These are phyloP conservation scores for Hippopotamus amphibius DNA, from an alignment of 2,113 vertebrate genomes.

Conservation along the genomic window DNA sequence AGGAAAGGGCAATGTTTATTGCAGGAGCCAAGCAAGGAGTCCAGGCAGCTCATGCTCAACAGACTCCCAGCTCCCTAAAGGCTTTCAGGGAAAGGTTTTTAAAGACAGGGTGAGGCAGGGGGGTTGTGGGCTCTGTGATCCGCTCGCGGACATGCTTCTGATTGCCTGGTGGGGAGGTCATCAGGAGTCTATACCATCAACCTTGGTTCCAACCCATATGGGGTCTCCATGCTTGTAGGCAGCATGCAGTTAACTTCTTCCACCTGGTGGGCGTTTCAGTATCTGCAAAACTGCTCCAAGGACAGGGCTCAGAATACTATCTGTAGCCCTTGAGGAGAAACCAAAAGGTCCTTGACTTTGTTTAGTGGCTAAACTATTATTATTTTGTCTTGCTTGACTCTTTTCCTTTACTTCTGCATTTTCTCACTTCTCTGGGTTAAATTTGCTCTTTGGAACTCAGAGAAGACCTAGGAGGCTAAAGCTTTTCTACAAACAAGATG, in stretches of 20 bases:
- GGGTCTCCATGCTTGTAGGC: fast-evolving
- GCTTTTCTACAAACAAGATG: not conserved
- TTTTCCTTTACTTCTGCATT: not conserved
- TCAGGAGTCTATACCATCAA: not conserved
- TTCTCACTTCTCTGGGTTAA: not conserved
- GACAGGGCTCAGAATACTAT: not conserved
- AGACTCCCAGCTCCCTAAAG: not conserved
- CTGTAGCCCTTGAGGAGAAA: not conserved
- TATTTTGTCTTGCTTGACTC: not conserved
- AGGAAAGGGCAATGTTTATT: not conserved
- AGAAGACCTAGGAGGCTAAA: too few relatives aligned
- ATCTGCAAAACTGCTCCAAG: not conserved
- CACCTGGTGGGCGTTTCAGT: not conserved
- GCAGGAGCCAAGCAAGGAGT: not conserved
- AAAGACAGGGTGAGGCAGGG: not conserved
- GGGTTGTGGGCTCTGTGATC: not conserved
- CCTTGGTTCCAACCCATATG: not conserved
- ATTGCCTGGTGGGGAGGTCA: not conserved
- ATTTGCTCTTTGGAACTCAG: not conserved
- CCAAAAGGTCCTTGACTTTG: not conserved
- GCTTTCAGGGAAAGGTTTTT: not conserved
- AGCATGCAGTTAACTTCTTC: not conserved
- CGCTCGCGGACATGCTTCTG: not conserved
- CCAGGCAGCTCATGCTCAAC: not conserved
- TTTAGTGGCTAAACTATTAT: not conserved